These are phyloP conservation scores for Pomatorhinus ruficollis DNA, from an alignment of 2,113 vertebrate genomes.

Conservation along the genomic window DNA sequence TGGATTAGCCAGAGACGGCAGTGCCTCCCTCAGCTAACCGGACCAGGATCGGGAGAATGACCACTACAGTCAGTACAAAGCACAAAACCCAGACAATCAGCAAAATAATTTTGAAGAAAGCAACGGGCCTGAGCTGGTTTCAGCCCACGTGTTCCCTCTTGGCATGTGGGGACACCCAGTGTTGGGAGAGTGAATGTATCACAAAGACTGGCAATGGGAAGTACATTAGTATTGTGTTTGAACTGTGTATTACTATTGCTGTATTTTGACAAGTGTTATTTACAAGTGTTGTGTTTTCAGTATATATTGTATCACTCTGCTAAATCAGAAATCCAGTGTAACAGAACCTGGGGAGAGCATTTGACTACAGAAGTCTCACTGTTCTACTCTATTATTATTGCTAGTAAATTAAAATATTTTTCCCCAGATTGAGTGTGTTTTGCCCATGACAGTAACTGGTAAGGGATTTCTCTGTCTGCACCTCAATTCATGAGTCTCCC, in stretches of 20 bases:
- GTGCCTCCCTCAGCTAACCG: no score
- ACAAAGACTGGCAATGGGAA: neutral
- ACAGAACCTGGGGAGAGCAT: neutral
- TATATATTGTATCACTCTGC: neutral
- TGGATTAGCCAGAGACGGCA: neutral
- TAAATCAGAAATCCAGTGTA: neutral
- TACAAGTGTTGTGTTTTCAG: neutral
- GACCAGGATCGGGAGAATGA: neutral
- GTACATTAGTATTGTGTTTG: neutral
- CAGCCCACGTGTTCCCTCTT: neutral
- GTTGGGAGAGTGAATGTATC: fast-evolving
- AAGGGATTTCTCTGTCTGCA: neutral
- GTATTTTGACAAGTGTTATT: neutral
- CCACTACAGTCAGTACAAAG: fast-evolving
- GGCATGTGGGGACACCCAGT: fast-evolving
- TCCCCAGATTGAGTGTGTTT: fast-evolving
- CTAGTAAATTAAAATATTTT: neutral
- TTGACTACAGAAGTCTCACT: neutral
- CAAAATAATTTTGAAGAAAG: neutral
- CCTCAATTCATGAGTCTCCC: neutral
- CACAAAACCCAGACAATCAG: neutral
- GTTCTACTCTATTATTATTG: neutral
- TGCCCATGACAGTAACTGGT: neutral
- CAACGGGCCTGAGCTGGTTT: neutral
- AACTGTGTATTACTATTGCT: neutral